Percentiles rank a stretch among this genome's conserved stretches.
phyloP scores from a whole-genome alignment of 2,888 invertebrate species.

The Orthosia gracilis region DNA sequence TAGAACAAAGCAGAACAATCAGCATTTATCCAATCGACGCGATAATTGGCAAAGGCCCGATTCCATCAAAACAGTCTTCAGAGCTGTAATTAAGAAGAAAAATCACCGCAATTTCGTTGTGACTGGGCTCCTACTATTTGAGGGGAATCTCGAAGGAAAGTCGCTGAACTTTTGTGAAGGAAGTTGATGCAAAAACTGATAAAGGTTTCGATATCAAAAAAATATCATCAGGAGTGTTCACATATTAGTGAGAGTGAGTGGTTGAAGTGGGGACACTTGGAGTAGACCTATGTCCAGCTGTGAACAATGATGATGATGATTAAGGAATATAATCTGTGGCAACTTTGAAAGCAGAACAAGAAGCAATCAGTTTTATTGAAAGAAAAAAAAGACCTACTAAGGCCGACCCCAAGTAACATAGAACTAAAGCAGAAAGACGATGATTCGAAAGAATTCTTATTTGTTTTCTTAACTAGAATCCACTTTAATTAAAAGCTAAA shows the following conservation, averaged over 20 bases:
- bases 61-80: conserved; percentile 78
- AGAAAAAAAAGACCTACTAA: no score
- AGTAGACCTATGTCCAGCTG: no score
- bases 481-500: conserved; percentile 8
- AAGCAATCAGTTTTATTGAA: no score
- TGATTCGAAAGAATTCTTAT: no score
- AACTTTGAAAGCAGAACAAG: neutral
- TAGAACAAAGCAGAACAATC: conserved; percentile 59
- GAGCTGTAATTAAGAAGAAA: conserved; percentile 79
- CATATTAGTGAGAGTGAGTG: no score
- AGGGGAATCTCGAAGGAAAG: conserved; percentile 33
- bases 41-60: conserved; percentile 76
- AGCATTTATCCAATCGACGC: conserved; percentile 66
- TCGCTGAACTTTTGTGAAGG: conserved; percentile 1
- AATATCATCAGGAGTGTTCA: no score
- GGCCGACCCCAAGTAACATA: neutral
- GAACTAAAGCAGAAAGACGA: no score
- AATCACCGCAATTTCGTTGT: conserved; percentile 72
- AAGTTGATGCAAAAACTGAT: no score
- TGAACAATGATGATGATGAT: neutral
- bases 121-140: conserved; percentile 41
- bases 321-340: no score
- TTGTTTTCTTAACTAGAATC: neutral
- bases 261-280: no score
- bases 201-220: no score